Evolutionary conservation across 2,888 invertebrate species (phyloP).

Genomic region (Drosophila mayaguana): DNA sequence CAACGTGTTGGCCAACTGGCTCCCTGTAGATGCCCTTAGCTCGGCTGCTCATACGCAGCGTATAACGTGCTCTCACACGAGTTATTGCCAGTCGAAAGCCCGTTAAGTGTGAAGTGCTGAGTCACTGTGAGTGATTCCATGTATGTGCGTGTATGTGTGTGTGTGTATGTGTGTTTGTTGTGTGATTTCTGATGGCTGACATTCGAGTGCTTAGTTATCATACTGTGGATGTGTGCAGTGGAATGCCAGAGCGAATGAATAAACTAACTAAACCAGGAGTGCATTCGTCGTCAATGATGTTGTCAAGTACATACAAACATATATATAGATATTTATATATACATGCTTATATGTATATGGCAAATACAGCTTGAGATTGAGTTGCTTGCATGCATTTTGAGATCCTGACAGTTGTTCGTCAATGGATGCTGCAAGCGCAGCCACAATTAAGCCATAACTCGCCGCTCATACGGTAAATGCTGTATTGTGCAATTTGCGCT

Average conservation of each 20-base stretch:
- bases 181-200: constrained; percentile 54
- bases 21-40: constrained; percentile 7
- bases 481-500: constrained; percentile 54
- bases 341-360: neutral
- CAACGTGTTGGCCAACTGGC: constrained; percentile 38
- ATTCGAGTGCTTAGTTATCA: constrained; percentile 47
- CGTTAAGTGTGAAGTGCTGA: constrained; percentile 53
- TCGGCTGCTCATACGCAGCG: constrained; percentile 62
- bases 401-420: constrained; percentile 1
- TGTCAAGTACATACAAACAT: neutral
- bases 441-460: constrained; percentile 72
- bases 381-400: constrained; percentile 1
- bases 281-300: constrained; percentile 7
- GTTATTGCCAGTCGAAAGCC: constrained; percentile 50
- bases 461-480: constrained; percentile 39
- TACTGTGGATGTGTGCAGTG: constrained; percentile 20
- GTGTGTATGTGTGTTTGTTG: constrained; percentile 30
- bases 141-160: neutral
- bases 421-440: constrained; percentile 10
- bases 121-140: constrained; percentile 18
- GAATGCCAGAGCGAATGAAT: constrained; percentile 15
- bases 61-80: constrained; percentile 44
- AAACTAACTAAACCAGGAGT: constrained; percentile 4
- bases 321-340: neutral
- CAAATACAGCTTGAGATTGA: constrained; percentile 10